Percentiles rank a stretch among this genome's conserved stretches.
Conservation (phyloP, 2,797 vertebrate genomes). For the Tinamus major region DNA sequence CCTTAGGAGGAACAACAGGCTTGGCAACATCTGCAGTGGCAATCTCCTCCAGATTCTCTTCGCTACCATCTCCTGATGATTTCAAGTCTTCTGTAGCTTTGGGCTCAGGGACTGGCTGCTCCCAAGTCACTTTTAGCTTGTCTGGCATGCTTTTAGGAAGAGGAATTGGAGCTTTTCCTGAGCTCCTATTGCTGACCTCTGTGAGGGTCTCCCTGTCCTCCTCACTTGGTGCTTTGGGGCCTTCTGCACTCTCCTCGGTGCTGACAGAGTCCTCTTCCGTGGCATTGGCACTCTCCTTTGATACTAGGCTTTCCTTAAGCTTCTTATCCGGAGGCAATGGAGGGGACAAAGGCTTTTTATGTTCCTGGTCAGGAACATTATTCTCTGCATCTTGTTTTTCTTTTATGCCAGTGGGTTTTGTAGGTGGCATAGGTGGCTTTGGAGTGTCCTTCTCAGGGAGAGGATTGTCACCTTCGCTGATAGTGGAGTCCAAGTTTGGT, state of each 20-base stretch:
- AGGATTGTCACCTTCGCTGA: slow-evolving; percentile 44
- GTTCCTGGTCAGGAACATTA: slow-evolving; percentile 21
- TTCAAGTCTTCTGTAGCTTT: slow-evolving; percentile 70
- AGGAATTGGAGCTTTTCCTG: slow-evolving; percentile 48
- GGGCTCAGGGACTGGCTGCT: slow-evolving; percentile 60
- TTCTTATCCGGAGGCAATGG: slow-evolving; percentile 79
- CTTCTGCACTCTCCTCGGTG: slow-evolving; percentile 7
- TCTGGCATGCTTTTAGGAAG: slow-evolving; percentile 63
- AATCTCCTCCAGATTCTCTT: slow-evolving; percentile 73
- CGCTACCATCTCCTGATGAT: slow-evolving; percentile 62
- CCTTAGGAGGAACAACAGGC: slow-evolving; percentile 71
- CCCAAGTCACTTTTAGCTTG: slow-evolving; percentile 84
- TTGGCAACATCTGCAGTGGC: slow-evolving; percentile 51
- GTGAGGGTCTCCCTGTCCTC: slow-evolving; percentile 22
- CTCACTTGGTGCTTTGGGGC: slow-evolving; percentile 29
- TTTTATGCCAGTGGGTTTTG: slow-evolving; percentile 73
- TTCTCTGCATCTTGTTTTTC: slow-evolving; percentile 57
- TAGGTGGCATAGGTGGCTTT: slow-evolving; percentile 78
- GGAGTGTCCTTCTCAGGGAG: slow-evolving; percentile 68
- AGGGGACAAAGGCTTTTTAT: slow-evolving; percentile 62
- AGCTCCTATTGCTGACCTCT: slow-evolving; percentile 31
- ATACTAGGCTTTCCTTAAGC: slow-evolving; percentile 45
- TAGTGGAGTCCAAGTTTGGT: slow-evolving; percentile 67
- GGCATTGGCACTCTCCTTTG: slow-evolving; percentile 20
- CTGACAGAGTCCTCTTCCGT: slow-evolving; percentile 22